Percentiles rank a stretch among this genome's conserved stretches.
Evolutionary conservation across 2,888 invertebrate genomes (phyloP).

Genomic region (Phasia obesa): DNA sequence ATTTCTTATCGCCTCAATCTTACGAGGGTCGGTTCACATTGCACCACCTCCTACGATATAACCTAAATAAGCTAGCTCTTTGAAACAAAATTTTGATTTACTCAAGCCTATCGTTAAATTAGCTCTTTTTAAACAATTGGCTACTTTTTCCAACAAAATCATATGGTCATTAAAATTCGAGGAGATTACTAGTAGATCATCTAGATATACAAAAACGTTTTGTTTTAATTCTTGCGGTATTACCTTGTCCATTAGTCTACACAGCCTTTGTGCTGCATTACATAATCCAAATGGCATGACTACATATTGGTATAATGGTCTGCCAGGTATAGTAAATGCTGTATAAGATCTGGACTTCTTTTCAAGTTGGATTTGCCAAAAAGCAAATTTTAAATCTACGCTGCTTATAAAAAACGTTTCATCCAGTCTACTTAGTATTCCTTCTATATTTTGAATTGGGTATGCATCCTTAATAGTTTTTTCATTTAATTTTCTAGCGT

Average conservation of each 20-base stretch:
- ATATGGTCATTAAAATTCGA: not conserved
- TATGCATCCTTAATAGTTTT: slow-evolving; percentile 56
- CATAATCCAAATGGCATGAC: slow-evolving; percentile 60
- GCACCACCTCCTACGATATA: not conserved
- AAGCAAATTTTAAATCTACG: slow-evolving; percentile 26
- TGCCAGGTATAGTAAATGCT: slow-evolving; percentile 8
- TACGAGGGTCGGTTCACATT: not conserved
- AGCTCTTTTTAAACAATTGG: not conserved
- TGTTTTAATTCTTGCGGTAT: not conserved
- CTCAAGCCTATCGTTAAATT: not conserved
- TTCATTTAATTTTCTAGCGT: slow-evolving; percentile 73
- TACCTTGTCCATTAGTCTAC: slow-evolving; percentile 71
- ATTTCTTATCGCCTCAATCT: not conserved
- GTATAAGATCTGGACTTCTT: not conserved
- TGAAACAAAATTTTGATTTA: not conserved
- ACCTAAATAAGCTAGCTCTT: not conserved
- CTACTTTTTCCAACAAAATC: not conserved
- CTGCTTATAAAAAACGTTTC: slow-evolving; percentile 33
- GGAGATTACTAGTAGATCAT: not conserved
- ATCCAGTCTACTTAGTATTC: slow-evolving; percentile 21
- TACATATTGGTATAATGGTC: slow-evolving; percentile 35
- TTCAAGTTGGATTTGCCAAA: slow-evolving; percentile 59
- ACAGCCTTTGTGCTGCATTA: slow-evolving; percentile 61
- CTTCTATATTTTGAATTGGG: slow-evolving; percentile 30
- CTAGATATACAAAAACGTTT: not conserved